Percentiles rank a stretch among this genome's conserved stretches.
These are phyloP conservation scores for Drosophila chauvacae DNA, from an alignment of 1,140 invertebrate species.

Conservation along the genomic window DNA sequence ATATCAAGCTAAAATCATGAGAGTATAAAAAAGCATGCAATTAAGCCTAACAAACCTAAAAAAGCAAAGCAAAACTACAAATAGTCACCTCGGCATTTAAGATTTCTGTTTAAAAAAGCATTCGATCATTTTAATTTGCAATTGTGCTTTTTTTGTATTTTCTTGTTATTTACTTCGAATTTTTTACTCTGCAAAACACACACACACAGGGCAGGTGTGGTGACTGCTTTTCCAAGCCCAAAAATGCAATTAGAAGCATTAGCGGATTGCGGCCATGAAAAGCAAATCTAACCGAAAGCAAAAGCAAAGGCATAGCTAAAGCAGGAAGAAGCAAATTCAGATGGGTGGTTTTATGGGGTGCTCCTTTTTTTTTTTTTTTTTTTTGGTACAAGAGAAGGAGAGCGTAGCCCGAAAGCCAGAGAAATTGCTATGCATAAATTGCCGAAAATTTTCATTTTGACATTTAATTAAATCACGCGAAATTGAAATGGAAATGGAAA, in stretches of 20 bases:
- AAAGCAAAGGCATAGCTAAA: slow-evolving; percentile 24
- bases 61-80: too few relatives aligned
- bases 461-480: slow-evolving; percentile 79
- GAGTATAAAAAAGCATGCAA: too few relatives aligned
- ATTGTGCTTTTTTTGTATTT: neutral
- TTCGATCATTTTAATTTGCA: too few relatives aligned
- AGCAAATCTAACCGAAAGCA: slow-evolving; percentile 38
- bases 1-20: too few relatives aligned
- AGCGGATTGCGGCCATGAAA: slow-evolving; percentile 39
- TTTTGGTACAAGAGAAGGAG: neutral
- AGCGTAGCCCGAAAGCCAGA: neutral
- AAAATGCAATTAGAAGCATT: slow-evolving; percentile 81
- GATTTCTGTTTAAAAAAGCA: too few relatives aligned
- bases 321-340: slow-evolving; percentile 16
- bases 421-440: slow-evolving; percentile 63
- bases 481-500: slow-evolving; percentile 54
- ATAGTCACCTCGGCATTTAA: too few relatives aligned
- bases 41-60: too few relatives aligned
- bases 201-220: neutral
- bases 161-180: neutral
- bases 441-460: slow-evolving; percentile 65
- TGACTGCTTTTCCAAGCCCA: slow-evolving; percentile 29
- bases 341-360: neutral
- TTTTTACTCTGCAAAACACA: neutral
- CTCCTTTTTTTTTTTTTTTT: neutral